Percentiles rank a stretch among this genome's conserved stretches.
Evolutionary conservation across 2,888 invertebrate genomes (phyloP).

Genomic region (Chloroclystis v-ata): DNA sequence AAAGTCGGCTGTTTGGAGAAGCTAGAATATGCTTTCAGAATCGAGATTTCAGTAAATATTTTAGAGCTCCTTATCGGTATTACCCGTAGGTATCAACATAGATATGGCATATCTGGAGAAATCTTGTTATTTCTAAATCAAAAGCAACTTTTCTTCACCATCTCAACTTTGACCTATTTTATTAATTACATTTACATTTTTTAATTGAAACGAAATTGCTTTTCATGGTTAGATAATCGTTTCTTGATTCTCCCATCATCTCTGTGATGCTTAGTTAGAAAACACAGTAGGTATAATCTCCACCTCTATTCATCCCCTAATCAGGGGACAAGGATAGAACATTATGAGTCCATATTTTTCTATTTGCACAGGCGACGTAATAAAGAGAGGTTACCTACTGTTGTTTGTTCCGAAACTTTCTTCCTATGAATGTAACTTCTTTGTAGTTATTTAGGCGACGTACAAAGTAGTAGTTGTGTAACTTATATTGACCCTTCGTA

Average conservation of each 20-base stretch:
- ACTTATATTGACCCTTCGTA: slow-evolving; percentile 21
- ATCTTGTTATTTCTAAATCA: no score
- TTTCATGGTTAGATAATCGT: slow-evolving; percentile 22
- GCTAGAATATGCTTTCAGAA: slow-evolving; percentile 11
- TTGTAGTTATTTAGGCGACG: slow-evolving; percentile 28
- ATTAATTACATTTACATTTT: no score
- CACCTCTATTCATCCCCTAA: slow-evolving; percentile 12
- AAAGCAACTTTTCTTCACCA: no score
- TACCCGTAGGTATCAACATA: no score
- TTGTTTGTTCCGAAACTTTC: slow-evolving; percentile 50
- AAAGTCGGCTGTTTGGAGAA: slow-evolving; percentile 32
- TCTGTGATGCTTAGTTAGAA: not conserved
- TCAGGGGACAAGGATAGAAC: slow-evolving; percentile 25
- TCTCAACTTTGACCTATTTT: no score
- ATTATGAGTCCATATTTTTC: slow-evolving; percentile 30
- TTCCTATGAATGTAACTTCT: slow-evolving; percentile 43
- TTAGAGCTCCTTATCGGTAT: slow-evolving; percentile 16
- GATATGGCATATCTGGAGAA: no score
- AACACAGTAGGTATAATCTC: not conserved
- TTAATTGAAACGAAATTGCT: no score
- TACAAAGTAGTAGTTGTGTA: slow-evolving; percentile 21
- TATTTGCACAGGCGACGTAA: slow-evolving; percentile 52
- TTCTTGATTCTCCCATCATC: no score
- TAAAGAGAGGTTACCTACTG: slow-evolving; percentile 42
- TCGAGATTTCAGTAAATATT: slow-evolving; percentile 35